Percentiles rank a stretch among this genome's conserved stretches.
phyloP scores from a whole-genome alignment of 2,113 vertebrate species.

The Myotis davidii region DNA sequence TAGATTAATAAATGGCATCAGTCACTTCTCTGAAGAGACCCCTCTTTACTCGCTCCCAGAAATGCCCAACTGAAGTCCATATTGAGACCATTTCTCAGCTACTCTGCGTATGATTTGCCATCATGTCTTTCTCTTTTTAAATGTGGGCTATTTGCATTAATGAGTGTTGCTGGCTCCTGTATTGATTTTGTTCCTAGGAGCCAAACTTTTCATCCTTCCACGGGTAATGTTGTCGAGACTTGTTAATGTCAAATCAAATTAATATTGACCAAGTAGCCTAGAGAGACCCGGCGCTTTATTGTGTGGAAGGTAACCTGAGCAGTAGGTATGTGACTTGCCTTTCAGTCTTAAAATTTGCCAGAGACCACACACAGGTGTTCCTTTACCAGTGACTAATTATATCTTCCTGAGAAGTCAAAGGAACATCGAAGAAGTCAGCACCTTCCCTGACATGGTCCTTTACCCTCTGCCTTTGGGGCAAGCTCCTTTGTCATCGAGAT shows the following conservation, averaged over 20 bases:
- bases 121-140: not conserved
- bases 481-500: not conserved
- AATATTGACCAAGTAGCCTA: not conserved
- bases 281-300: not conserved
- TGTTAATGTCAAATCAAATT: slow-evolving; percentile 18
- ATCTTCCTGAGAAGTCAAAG: not conserved
- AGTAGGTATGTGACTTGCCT: not conserved
- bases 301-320: not conserved
- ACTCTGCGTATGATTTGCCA: slow-evolving; percentile 63
- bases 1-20: slow-evolving; percentile 82
- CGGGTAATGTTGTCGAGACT: not conserved
- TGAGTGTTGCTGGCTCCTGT: slow-evolving; percentile 19
- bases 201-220: not conserved
- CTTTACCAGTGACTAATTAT: not conserved
- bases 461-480: not conserved
- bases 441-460: not conserved
- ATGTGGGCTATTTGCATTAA: not conserved
- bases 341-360: slow-evolving; percentile 3
- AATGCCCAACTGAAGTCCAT: slow-evolving; percentile 80
- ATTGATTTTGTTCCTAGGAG: not conserved
- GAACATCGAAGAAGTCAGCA: not conserved
- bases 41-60: slow-evolving; percentile 63
- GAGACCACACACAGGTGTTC: not conserved
- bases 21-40: slow-evolving; percentile 73
- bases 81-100: slow-evolving; percentile 70